Conservation (phyloP, 2,888 invertebrate genomes). For the Maniola hyperantus region DNA sequence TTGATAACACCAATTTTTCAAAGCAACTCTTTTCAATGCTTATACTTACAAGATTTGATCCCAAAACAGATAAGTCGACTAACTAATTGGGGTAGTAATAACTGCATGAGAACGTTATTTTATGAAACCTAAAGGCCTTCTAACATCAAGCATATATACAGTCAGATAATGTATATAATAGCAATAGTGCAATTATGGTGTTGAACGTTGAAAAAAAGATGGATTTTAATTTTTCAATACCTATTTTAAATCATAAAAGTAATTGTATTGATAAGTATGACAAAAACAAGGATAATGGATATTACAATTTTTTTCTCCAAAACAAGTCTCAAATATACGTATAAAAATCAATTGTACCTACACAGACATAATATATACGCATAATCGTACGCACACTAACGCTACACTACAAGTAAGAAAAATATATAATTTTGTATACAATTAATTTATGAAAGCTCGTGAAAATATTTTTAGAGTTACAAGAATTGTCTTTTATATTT, state of each 20-base stretch:
- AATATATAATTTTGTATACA: conserved; percentile 70
- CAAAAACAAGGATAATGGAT: conserved; percentile 5
- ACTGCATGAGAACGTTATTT: conserved; percentile 16
- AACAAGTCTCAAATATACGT: conserved; percentile 34
- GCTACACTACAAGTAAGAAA: conserved; percentile 77
- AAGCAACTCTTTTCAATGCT: conserved; percentile 33
- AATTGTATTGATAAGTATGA: neutral
- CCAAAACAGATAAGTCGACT: conserved; percentile 68
- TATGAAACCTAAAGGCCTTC: conserved; percentile 41
- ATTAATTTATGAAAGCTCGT: conserved; percentile 79
- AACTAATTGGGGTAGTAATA: conserved; percentile 32
- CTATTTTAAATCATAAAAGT: conserved; percentile 4
- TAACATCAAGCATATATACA: conserved; percentile 49
- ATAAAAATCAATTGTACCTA: conserved; percentile 53
- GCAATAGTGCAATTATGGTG: conserved; percentile 46
- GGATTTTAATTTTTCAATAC: conserved; percentile 1
- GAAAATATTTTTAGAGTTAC: conserved; percentile 70
- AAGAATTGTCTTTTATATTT: conserved; percentile 78
- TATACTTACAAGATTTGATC: conserved; percentile 63
- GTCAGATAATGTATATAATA: conserved; percentile 42
- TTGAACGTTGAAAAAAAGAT: conserved; percentile 45
- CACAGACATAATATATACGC: conserved; percentile 39
- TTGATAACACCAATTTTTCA: conserved; percentile 21
- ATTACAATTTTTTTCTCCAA: conserved; percentile 41
- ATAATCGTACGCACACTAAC: conserved; percentile 51